phyloP scores from a whole-genome alignment of 1,140 invertebrate species.

The Drosophila tani region DNA sequence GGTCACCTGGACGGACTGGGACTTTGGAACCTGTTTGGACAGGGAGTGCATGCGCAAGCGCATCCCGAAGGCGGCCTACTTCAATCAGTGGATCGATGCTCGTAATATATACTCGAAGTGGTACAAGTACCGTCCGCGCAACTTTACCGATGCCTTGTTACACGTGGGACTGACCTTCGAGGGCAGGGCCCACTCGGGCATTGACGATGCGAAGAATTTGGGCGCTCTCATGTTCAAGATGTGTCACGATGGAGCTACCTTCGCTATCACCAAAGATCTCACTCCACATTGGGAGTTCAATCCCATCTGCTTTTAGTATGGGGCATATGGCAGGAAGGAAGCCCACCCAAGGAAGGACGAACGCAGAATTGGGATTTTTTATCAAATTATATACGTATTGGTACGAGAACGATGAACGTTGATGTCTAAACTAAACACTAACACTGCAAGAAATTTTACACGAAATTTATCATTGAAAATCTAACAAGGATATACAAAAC shows the following conservation, averaged over 20 bases:
- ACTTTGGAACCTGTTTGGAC: conserved; percentile 85
- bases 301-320: conserved; percentile 75
- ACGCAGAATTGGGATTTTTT: conserved; percentile 45
- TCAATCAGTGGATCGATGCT: conserved; percentile 85
- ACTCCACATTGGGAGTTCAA: conserved; percentile 83
- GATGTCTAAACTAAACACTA: too few relatives aligned
- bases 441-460: too few relatives aligned
- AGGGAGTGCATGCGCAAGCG: conserved; percentile 86
- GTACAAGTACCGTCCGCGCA: conserved; percentile 85
- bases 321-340: conserved; percentile 24
- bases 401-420: neutral
- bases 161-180: conserved; percentile 87
- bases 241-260: conserved; percentile 86
- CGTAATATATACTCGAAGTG: conserved; percentile 83
- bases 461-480: too few relatives aligned
- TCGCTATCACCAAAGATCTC: conserved; percentile 85
- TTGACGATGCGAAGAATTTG: conserved; percentile 88
- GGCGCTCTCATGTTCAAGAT: conserved; percentile 86
- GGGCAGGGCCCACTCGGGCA: conserved; percentile 88
- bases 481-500: too few relatives aligned
- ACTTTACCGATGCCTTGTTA: conserved; percentile 86
- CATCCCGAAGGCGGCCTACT: conserved; percentile 81
- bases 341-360: conserved; percentile 38
- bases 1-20: conserved; percentile 86
- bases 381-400: conserved; percentile 31